Evolutionary conservation across 2,797 vertebrate species (phyloP).

Genomic region (Euphonia xanthogaster): DNA sequence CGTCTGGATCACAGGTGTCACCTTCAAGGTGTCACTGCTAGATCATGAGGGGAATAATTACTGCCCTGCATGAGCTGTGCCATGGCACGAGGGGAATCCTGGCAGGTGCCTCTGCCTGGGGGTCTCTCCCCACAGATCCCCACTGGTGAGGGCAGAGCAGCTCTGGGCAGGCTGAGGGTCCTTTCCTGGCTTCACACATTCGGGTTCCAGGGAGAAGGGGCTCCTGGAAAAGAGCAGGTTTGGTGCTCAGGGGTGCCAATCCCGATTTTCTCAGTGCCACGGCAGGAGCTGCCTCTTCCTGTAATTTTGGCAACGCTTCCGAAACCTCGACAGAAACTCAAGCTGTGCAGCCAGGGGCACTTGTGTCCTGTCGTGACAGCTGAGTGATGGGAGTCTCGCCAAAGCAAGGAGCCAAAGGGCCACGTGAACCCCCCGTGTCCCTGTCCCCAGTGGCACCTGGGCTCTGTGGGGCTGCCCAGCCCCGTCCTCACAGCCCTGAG

Average conservation of each 20-base stretch:
- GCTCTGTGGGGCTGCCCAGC: neutral
- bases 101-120: neutral
- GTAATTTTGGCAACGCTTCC: neutral
- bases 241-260: neutral
- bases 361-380: neutral
- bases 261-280: neutral
- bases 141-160: neutral
- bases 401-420: neutral
- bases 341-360: neutral
- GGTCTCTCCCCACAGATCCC: neutral
- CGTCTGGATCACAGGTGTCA: fast-evolving
- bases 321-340: neutral
- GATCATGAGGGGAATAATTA: neutral
- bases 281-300: neutral
- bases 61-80: neutral
- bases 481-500: fast-evolving
- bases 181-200: fast-evolving
- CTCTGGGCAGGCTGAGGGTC: fast-evolving
- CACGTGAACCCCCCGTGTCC: fast-evolving
- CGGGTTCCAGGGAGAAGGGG: neutral
- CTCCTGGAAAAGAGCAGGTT: neutral
- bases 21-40: neutral
- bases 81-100: fast-evolving
- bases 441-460: fast-evolving
- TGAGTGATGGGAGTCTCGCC: fast-evolving